Base-by-base conservation (phyloP, 2,888 invertebrate species). In the Tetramorium bicarinatum region DNA sequence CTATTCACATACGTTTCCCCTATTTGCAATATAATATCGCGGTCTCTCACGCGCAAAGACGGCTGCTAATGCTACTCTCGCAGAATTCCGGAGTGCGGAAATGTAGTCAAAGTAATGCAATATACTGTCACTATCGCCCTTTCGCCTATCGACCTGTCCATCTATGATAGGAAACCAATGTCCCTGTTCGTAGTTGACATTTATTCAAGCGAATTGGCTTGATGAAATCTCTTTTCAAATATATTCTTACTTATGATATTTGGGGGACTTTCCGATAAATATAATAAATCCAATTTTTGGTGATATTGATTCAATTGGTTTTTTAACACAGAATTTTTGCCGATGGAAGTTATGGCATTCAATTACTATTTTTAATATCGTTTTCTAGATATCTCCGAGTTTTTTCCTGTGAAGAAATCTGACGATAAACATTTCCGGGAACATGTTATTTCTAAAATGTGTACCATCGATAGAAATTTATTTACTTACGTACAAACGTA, bases 21-120 rank as follows among this genome's bases (percentile, higher is more conserved):
- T 41, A 11, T 29, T 59, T 21, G 18, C 21, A 38, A 52, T n/a
- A 18, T 61, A 71, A 71, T 49, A 79, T 71, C 25, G 61, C 25
- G 52, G 18, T 76, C 38, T 41, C 76, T 64, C 44, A n/a, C 25
- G 34, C 21, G 62, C 34, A 21, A 64, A 76, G 64, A 38, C 18
- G 15, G 61, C 15, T 64, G 62, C 13, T 38, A 38, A 21, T n/a
- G 25, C 11, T 25, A 59, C 47, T 71, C 34, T 4, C 34, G 18
- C 49, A 18, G 47, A 79, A 71, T 71, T 61, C 21, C 72, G 7
- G 71, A 38, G 47, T 25, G 59, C 21, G 59, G 38, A 38, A 71
- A 79, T 79, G 71, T 47, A 71, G 59, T 49, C 71, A 79, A 79
- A 79, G 71, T 79, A 69, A 69, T 38, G 59, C 47, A 71, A 79